phyloP scores from a whole-genome alignment of 2,113 vertebrate genomes.

The Hypocryptadius cinnamomeus region DNA sequence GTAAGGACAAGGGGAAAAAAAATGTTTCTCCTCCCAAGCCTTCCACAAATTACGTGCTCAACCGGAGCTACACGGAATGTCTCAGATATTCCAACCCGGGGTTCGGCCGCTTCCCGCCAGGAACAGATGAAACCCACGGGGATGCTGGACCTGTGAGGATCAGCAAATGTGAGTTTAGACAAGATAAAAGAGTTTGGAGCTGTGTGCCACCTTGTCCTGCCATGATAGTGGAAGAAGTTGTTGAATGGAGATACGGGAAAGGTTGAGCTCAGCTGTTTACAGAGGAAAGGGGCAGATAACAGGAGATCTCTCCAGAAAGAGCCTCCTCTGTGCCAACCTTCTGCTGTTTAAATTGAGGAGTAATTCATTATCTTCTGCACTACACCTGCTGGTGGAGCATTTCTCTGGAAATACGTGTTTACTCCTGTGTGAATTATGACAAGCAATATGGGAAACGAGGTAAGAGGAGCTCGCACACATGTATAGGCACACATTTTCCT shows the following conservation, averaged over 20 bases:
- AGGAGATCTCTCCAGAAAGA: background rate
- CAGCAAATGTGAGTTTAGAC: background rate
- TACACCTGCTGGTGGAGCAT: background rate
- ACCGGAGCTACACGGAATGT: background rate
- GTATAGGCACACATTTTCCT: background rate
- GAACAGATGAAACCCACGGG: background rate
- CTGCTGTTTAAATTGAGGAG: background rate
- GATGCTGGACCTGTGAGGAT: background rate
- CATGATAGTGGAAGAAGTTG: background rate
- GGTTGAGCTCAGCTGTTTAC: background rate
- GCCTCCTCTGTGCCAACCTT: background rate
- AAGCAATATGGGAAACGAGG: background rate
- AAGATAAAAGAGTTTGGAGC: background rate
- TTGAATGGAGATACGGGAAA: background rate
- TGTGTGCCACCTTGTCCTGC: background rate
- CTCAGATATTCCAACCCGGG: background rate
- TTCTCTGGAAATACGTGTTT: background rate
- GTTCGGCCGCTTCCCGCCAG: background rate
- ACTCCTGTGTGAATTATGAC: background rate
- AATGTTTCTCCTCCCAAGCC: background rate
- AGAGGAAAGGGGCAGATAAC: background rate
- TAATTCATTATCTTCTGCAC: background rate
- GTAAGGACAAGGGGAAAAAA: background rate
- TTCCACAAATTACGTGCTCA: background rate
- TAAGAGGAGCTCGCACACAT: background rate